phyloP scores from a whole-genome alignment of 2,888 invertebrate species.

The Lasioglossum marginatum region DNA sequence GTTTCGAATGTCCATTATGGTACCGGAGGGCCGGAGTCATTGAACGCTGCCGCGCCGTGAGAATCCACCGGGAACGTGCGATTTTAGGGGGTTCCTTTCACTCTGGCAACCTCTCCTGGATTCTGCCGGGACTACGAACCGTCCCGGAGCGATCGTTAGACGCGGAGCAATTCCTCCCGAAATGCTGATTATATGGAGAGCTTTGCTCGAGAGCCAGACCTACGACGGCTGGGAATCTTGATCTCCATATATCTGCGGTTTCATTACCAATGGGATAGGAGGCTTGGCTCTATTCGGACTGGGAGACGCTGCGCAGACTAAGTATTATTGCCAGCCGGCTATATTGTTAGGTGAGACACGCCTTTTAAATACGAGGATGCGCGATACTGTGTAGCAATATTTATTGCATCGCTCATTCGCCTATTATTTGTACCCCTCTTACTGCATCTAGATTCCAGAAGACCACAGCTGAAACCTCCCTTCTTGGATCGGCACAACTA shows the following conservation, averaged over 20 bases:
- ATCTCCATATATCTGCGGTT: conserved; percentile 8
- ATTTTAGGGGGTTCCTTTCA: conserved; percentile 15
- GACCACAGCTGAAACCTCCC: background rate
- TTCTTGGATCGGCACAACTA: background rate
- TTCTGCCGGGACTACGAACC: background rate
- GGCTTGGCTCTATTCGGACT: background rate
- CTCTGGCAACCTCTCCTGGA: background rate
- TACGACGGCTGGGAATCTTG: conserved; percentile 2
- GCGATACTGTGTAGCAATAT: background rate
- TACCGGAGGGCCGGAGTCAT: conserved; percentile 42
- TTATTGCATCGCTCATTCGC: background rate
- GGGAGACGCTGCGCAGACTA: background rate
- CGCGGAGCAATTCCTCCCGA: conserved; percentile 39
- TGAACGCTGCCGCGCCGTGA: conserved; percentile 54
- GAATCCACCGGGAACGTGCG: conserved; percentile 45
- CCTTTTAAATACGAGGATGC: background rate
- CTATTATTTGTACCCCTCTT: background rate
- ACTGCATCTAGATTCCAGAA: background rate
- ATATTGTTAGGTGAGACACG: background rate
- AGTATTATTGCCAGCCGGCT: background rate
- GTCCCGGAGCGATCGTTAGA: conserved; percentile 48
- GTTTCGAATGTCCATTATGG: conserved; percentile 63
- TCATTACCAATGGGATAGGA: background rate
- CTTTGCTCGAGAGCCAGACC: background rate
- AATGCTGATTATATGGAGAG: conserved; percentile 56